Evolutionary conservation across 1,140 invertebrate species (phyloP), one percentile per base, ranked within the genome.

Genomic region (Chelonus insularis): DNA sequence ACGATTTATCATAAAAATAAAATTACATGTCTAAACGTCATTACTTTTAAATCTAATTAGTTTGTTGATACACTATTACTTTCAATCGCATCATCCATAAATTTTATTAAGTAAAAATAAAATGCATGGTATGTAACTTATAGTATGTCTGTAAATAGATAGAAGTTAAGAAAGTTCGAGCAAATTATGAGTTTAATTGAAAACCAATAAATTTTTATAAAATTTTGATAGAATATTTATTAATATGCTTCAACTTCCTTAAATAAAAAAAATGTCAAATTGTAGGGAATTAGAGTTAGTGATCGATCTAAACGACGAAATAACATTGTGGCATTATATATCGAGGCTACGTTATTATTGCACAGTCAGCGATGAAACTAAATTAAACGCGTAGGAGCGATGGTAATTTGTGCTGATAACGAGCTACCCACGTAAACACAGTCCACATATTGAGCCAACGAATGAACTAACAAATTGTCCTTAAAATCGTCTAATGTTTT

Each of bases 331-430:
- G 41, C 16, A 18, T 14, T 48, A 48, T 25, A 48, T 9, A 12
- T 23, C 8, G 41, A 21, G 34, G 20, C n/a, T 21, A 60, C 62
- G 63, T 72, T 72, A 68, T 72, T 70, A 69, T 69, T 69, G 63
- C 63, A 69, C 39, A 62, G 58, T 63, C 59, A 50, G 57, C 65
- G 65, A 37, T 45, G 20, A 25, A 37, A 65, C 65, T 67, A 65
- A 67, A 67, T 68, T 68, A 68, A 68, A 60, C 52, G 64, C 64
- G 70, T 72, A 69, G 69, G 68, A 69, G 70, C 64, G 61, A 62
- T 60, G 62, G 66, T 72, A 72, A 72, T 72, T 71, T 64, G 62
- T 50, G 60, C 69, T 65, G 70, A 71, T 72, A 72, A 72, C 68
- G 64, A 71, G 59, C 66, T 57, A 68, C 66, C 66, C 69, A 68